These are phyloP conservation scores for Scaptodrosophila lebanonensis DNA, from an alignment of 1,140 invertebrate species.

Conservation along the genomic window DNA sequence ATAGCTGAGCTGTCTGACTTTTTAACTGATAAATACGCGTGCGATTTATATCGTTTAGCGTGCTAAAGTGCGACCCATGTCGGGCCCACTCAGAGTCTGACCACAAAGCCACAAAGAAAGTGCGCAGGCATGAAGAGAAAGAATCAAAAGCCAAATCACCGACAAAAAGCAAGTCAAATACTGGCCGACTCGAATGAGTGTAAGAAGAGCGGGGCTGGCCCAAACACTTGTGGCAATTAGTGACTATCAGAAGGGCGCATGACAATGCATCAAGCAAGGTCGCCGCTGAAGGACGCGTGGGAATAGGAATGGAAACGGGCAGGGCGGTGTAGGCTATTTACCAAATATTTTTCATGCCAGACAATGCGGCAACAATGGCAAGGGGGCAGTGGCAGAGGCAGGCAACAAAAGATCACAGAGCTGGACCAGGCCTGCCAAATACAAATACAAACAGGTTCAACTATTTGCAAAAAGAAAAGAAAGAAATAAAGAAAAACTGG, in stretches of 20 bases:
- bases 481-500: constrained; percentile 3
- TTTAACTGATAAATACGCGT: constrained; percentile 65
- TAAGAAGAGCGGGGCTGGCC: constrained; percentile 1
- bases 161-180: constrained; percentile 46
- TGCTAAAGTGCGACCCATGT: constrained; percentile 29
- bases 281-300: constrained; percentile 45
- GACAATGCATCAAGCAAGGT: constrained; percentile 45
- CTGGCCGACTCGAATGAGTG: constrained; percentile 1
- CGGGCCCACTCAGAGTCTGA: constrained; percentile 41
- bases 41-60: constrained; percentile 58
- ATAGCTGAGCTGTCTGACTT: constrained; percentile 44
- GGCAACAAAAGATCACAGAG: neutral
- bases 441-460: constrained; percentile 63
- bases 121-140: constrained; percentile 14
- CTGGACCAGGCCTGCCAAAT: constrained; percentile 5
- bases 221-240: constrained; percentile 75
- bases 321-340: constrained; percentile 50
- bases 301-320: constrained; percentile 27
- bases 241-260: constrained; percentile 38
- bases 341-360: constrained; percentile 59
- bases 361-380: constrained; percentile 50
- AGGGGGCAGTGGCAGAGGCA: neutral
- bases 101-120: neutral
- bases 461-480: constrained; percentile 53
- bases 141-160: constrained; percentile 67